Percentiles rank a stretch among this genome's conserved stretches.
phyloP scores from a whole-genome alignment of 2,888 invertebrate species.

The Rotaria socialis region DNA sequence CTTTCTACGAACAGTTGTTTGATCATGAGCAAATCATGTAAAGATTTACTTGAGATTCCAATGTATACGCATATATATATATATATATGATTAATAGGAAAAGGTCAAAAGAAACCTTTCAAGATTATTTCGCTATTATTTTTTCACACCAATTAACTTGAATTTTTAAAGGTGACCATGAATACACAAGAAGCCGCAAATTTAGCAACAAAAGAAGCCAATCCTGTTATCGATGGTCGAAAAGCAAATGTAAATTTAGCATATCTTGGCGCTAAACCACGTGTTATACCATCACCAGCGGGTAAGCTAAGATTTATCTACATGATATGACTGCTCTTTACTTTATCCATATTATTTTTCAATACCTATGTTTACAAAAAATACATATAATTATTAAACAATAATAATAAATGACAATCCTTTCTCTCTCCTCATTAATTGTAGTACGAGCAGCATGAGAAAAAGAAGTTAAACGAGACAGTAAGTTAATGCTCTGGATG shows the following conservation, averaged over 20 bases:
- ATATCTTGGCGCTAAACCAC: conserved; percentile 88
- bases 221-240: conserved; percentile 93
- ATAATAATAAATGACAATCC: neutral
- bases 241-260: conserved; percentile 97
- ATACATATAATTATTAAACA: neutral
- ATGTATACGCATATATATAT: neutral
- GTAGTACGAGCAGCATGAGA: conserved; percentile 26
- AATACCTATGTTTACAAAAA: neutral
- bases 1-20: neutral
- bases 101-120: neutral
- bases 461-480: neutral
- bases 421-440: conserved; percentile 29
- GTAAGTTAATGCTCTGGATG: conserved; percentile 21
- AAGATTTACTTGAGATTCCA: neutral
- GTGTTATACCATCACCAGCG: conserved; percentile 37
- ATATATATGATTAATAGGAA: neutral
- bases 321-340: too few species aligned
- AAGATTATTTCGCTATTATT: neutral
- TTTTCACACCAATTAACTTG: neutral
- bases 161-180: conserved; percentile 80
- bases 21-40: neutral
- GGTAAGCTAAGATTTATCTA: neutral
- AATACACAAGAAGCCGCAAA: conserved; percentile 87
- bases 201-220: conserved; percentile 91
- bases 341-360: neutral